Conservation (phyloP, 2,113 vertebrate genomes). For the Bambusicola thoracicus region DNA sequence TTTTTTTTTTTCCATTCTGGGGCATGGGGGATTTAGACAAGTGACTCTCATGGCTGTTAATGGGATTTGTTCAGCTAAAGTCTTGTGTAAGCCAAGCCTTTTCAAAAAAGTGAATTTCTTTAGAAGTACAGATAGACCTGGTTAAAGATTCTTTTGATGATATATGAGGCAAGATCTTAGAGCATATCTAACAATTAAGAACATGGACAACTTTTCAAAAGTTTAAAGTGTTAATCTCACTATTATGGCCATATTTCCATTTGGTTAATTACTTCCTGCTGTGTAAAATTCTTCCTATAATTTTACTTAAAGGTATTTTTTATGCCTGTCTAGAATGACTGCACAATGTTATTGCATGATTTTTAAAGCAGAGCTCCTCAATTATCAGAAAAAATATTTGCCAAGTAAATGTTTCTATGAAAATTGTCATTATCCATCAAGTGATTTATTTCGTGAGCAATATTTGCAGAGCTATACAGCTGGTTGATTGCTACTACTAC, state of each 20-base stretch:
- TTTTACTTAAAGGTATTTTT: slow-evolving; percentile 47
- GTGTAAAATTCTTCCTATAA: slow-evolving; percentile 34
- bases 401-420: slow-evolving; percentile 52
- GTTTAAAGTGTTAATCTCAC: slow-evolving; percentile 20
- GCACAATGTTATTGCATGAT: neutral
- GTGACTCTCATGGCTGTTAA: neutral
- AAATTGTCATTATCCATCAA: slow-evolving; percentile 21
- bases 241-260: slow-evolving; percentile 30
- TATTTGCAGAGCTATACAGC: slow-evolving; percentile 33
- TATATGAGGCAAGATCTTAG: slow-evolving; percentile 41
- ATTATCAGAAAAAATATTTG: slow-evolving; percentile 61
- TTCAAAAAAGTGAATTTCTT: slow-evolving; percentile 50
- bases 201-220: neutral
- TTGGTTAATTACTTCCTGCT: slow-evolving; percentile 54
- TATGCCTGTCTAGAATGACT: slow-evolving; percentile 12
- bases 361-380: slow-evolving; percentile 37
- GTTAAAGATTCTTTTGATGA: slow-evolving; percentile 51
- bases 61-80: slow-evolving; percentile 45
- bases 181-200: slow-evolving; percentile 34
- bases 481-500: slow-evolving; percentile 10
- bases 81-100: slow-evolving; percentile 6
- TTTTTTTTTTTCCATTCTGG: neutral
- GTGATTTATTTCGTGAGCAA: slow-evolving; percentile 32
- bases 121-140: slow-evolving; percentile 35
- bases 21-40: neutral